These are phyloP conservation scores for Branchellion lobata DNA, from an alignment of 2,888 invertebrate genomes.

Conservation along the genomic window DNA sequence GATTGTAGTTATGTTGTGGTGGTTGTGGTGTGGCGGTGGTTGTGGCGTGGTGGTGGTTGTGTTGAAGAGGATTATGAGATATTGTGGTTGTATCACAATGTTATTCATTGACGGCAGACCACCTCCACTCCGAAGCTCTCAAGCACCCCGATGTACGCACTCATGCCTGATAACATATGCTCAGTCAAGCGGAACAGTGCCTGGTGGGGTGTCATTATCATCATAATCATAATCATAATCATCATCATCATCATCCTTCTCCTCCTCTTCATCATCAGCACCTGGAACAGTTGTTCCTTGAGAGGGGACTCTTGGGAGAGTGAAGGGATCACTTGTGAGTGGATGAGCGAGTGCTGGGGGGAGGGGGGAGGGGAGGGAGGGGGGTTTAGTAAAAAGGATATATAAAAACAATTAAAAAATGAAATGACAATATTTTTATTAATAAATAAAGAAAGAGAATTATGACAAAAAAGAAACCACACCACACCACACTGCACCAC, in stretches of 20 bases:
- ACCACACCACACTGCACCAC: too few relatives aligned
- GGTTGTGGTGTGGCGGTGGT: too few relatives aligned
- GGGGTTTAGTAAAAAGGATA: too few relatives aligned
- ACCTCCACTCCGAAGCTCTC: background rate
- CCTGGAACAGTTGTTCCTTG: constrained; percentile 6
- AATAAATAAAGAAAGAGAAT: too few relatives aligned
- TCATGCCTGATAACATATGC: background rate
- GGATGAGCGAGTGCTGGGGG: background rate
- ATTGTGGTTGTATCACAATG: too few relatives aligned
- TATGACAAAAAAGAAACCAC: too few relatives aligned
- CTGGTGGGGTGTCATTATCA: background rate
- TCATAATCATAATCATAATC: background rate
- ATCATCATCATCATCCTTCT: constrained; percentile 10
- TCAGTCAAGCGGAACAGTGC: background rate
- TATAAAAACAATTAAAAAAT: too few relatives aligned
- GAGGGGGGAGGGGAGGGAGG: too few relatives aligned
- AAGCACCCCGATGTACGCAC: background rate
- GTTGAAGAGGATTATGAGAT: too few relatives aligned
- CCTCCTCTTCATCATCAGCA: constrained; percentile 4
- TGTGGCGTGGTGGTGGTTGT: too few relatives aligned
- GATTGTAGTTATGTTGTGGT: background rate
- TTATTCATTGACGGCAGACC: background rate
- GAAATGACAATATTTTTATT: too few relatives aligned
- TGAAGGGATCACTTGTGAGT: background rate
- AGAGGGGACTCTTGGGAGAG: background rate